phyloP scores from a whole-genome alignment of 2,797 vertebrate species.

The Halcyon badia region DNA sequence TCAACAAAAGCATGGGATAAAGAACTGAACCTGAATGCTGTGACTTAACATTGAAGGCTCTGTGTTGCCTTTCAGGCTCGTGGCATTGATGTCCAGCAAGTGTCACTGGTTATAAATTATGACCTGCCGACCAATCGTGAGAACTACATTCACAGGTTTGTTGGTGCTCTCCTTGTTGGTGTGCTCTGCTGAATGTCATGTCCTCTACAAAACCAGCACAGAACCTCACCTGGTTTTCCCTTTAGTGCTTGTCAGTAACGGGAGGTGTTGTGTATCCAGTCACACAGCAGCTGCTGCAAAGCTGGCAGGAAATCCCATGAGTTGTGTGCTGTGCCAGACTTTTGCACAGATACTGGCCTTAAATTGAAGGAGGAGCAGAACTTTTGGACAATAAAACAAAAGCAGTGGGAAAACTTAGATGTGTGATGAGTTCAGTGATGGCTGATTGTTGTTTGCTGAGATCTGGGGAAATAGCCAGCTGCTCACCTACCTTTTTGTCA shows the following conservation, averaged over 20 bases:
- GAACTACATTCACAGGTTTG: constrained; percentile 98
- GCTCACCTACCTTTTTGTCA: neutral
- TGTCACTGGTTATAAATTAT: constrained; percentile 98
- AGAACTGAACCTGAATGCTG: rapidly evolving
- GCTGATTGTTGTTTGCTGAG: neutral
- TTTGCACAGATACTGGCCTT: neutral
- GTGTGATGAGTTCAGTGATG: neutral
- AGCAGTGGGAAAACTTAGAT: constrained; percentile 68
- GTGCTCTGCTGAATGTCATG: neutral
- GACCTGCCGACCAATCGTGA: constrained; percentile 98
- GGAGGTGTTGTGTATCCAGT: neutral
- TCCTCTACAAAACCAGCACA: neutral
- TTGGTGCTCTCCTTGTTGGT: neutral
- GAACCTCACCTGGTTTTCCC: neutral
- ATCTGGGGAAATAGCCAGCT: neutral
- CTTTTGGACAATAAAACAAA: neutral
- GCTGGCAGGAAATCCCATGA: neutral
- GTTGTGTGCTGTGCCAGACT: neutral
- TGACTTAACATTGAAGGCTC: neutral
- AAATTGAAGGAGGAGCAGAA: neutral
- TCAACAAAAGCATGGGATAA: constrained; percentile 39
- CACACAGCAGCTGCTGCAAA: neutral
- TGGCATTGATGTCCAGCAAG: constrained; percentile 98
- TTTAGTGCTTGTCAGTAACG: neutral
- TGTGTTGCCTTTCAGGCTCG: constrained; percentile 85